Evolutionary conservation across 2,888 invertebrate genomes (phyloP).

Genomic region (Neoaliturus tenellus): DNA sequence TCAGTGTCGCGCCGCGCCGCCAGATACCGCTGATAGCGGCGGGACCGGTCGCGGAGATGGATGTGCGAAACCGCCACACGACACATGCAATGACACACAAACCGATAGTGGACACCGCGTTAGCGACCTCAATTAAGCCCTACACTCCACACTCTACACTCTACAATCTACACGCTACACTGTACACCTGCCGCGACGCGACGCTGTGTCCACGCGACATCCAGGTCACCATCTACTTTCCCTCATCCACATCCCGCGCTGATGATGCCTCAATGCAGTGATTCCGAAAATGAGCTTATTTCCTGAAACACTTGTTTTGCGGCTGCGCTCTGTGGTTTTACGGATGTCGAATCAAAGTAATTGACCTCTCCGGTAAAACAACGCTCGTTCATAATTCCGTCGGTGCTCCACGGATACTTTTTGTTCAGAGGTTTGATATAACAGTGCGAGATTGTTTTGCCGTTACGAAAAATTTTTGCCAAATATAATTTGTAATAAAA

Average conservation of each 20-base stretch:
- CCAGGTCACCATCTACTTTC: background rate
- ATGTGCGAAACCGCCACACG: background rate
- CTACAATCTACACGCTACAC: background rate
- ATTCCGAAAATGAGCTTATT: background rate
- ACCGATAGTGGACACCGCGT: constrained; percentile 10
- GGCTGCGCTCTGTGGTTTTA: background rate
- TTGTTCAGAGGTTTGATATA: too few relatives aligned
- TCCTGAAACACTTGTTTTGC: background rate
- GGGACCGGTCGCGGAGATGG: background rate
- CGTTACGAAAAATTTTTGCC: too few relatives aligned
- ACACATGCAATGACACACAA: constrained; percentile 25
- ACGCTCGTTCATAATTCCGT: too few relatives aligned
- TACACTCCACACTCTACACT: too few relatives aligned
- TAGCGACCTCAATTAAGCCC: background rate
- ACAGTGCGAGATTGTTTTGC: too few relatives aligned
- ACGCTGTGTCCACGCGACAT: background rate
- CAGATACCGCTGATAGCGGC: background rate
- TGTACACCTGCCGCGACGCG: too few relatives aligned
- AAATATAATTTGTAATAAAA: too few relatives aligned
- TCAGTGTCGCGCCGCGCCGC: too few relatives aligned
- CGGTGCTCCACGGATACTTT: too few relatives aligned
- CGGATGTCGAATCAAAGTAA: too few relatives aligned
- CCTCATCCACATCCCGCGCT: background rate
- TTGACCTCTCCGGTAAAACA: too few relatives aligned
- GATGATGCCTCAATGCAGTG: background rate